Percentiles rank a stretch among this genome's conserved stretches.
These are phyloP conservation scores for Pomacea maculata DNA, from an alignment of 1,140 invertebrate species.

Conservation along the genomic window DNA sequence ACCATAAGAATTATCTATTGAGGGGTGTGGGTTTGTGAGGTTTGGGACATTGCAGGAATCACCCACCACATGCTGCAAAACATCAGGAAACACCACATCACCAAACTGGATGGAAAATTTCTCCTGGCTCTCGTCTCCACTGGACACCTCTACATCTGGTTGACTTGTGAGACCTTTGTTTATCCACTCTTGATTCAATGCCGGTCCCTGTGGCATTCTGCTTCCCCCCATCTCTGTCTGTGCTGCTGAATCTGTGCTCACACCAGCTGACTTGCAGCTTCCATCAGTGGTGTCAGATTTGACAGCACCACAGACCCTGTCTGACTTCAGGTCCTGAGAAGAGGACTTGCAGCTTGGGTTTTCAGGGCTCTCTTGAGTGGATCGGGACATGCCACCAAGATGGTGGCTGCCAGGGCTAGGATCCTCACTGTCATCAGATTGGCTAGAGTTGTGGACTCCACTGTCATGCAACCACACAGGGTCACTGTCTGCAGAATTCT, in stretches of 20 bases:
- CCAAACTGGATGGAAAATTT: slow-evolving; percentile 11
- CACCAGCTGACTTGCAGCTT: neutral
- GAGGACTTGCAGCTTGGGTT: neutral
- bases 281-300: neutral
- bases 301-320: neutral
- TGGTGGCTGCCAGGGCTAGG: neutral
- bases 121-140: neutral
- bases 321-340: neutral
- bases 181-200: neutral
- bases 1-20: no score
- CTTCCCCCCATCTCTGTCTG: neutral
- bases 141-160: neutral
- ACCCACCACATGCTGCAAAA: neutral
- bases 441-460: slow-evolving; percentile 30
- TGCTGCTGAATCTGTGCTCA: neutral
- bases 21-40: neutral
- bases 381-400: no score
- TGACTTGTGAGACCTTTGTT: neutral
- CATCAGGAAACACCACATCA: neutral
- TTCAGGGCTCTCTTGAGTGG: neutral
- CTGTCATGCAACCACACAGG: slow-evolving; percentile 45
- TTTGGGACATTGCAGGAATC: neutral
- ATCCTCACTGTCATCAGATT: slow-evolving; percentile 21
- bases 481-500: slow-evolving; percentile 56
- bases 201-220: neutral